A percentile compares a stretch with the other conserved stretches of the same genome.
Conservation (phyloP, 2,888 invertebrate genomes). For the Oithona nana region DNA sequence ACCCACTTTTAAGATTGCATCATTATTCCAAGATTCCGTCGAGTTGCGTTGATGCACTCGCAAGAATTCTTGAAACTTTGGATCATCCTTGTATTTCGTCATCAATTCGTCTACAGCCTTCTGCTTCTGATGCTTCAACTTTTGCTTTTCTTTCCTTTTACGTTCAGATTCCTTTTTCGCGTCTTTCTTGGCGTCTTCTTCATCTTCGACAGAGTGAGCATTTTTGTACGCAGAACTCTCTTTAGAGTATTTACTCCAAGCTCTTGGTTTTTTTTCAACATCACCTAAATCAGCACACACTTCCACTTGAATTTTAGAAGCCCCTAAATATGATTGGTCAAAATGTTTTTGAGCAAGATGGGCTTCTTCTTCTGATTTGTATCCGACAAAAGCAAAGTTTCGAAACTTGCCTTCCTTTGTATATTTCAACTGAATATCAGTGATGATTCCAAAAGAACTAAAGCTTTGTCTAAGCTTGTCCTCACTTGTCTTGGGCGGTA, state of each 20-base stretch:
- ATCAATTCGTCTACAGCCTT: conserved; percentile 34
- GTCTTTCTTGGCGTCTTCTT: conserved; percentile 16
- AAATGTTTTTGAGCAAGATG: conserved; percentile 53
- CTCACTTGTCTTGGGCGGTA: conserved; percentile 70
- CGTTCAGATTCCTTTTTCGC: conserved; percentile 18
- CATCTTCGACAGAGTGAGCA: conserved; percentile 15
- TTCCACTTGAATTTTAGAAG: conserved; percentile 59
- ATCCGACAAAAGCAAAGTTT: conserved; percentile 84
- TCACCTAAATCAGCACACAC: conserved; percentile 29
- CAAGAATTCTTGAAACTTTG: conserved; percentile 70
- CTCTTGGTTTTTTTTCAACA: conserved; percentile 47
- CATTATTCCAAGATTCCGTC: conserved; percentile 37
- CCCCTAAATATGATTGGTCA: conserved; percentile 63
- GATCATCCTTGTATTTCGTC: conserved; percentile 63
- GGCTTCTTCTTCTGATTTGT: conserved; percentile 58
- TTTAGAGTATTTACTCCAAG: conserved; percentile 78
- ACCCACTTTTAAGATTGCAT: conserved; percentile 26
- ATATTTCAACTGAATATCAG: conserved; percentile 82
- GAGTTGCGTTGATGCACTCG: conserved; percentile 48
- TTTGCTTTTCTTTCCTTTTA: conserved; percentile 20
- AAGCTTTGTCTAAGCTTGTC: conserved; percentile 55
- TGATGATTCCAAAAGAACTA: conserved; percentile 56
- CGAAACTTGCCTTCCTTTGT: conserved; percentile 78
- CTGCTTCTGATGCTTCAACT: conserved; percentile 28
- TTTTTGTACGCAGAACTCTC: conserved; percentile 48